Conservation (phyloP, 2,113 vertebrate genomes). For the Platichthys stellatus region DNA sequence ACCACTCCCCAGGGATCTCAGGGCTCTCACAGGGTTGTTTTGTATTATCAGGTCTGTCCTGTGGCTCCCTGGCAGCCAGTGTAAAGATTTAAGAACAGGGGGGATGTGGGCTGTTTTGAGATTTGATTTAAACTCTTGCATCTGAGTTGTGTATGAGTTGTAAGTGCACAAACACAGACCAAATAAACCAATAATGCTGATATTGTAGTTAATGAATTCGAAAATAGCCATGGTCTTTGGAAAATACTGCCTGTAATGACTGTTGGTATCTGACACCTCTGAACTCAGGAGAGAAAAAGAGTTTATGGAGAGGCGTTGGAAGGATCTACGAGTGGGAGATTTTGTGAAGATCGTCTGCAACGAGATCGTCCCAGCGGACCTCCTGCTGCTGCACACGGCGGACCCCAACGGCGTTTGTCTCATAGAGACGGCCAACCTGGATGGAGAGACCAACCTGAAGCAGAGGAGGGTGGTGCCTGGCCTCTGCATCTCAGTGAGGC, state of each 20-base stretch:
- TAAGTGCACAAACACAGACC: too few relatives aligned
- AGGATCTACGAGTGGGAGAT: conserved; percentile 92
- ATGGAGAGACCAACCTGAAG: conserved; percentile 97
- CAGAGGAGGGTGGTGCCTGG: conserved; percentile 81
- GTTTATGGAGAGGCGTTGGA: conserved; percentile 88
- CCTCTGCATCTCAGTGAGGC: conserved; percentile 68
- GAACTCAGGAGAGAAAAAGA: conserved; percentile 79
- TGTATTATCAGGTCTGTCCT: too few relatives aligned
- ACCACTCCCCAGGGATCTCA: too few relatives aligned
- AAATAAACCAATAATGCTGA: too few relatives aligned
- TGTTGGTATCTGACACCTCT: conserved; percentile 9
- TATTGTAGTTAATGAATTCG: too few relatives aligned
- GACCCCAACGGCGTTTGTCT: conserved; percentile 88
- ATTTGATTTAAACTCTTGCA: too few relatives aligned
- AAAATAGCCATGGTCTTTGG: too few relatives aligned
- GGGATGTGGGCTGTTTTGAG: too few relatives aligned
- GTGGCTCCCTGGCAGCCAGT: too few relatives aligned
- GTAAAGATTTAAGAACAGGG: too few relatives aligned
- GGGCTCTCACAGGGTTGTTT: too few relatives aligned
- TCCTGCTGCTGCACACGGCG: conserved; percentile 90
- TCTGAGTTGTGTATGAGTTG: too few relatives aligned
- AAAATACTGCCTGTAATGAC: neutral
- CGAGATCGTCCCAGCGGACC: conserved; percentile 92
- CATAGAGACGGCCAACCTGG: conserved; percentile 91
- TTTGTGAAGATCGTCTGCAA: conserved; percentile 90